Percentiles rank a stretch among this genome's conserved stretches.
Evolutionary conservation across 2,888 invertebrate species (phyloP).

Genomic region (Agelastica alni): DNA sequence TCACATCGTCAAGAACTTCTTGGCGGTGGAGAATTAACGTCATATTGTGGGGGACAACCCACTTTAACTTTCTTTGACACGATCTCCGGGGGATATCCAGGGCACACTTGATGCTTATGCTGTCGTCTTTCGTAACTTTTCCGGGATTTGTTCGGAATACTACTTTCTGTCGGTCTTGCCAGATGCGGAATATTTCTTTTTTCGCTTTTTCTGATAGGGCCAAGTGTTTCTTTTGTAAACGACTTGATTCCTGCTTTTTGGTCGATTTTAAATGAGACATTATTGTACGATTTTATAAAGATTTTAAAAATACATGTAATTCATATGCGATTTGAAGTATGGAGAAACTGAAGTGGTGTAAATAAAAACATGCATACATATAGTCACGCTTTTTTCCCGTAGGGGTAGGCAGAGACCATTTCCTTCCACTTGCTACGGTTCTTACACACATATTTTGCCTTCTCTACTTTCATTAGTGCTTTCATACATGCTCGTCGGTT

Average conservation of each 20-base stretch:
- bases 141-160: neutral
- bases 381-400: too few relatives aligned
- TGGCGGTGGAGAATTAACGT: neutral
- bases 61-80: neutral
- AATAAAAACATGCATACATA: too few relatives aligned
- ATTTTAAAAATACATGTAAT: too few relatives aligned
- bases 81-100: neutral
- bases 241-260: neutral
- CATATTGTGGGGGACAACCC: neutral
- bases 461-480: too few relatives aligned
- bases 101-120: constrained; percentile 15
- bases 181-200: neutral
- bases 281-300: too few relatives aligned
- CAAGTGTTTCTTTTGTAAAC: neutral
- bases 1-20: neutral
- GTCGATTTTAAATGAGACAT: neutral
- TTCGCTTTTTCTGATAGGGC: neutral
- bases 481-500: too few relatives aligned
- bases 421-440: too few relatives aligned
- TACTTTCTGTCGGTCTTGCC: neutral
- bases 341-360: too few relatives aligned
- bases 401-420: too few relatives aligned
- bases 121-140: constrained; percentile 16
- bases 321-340: too few relatives aligned
- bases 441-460: too few relatives aligned